Evolutionary conservation across 2,797 vertebrate species (phyloP), one percentile per base, ranked within the genome.

Genomic region (Scleropages formosus): DNA sequence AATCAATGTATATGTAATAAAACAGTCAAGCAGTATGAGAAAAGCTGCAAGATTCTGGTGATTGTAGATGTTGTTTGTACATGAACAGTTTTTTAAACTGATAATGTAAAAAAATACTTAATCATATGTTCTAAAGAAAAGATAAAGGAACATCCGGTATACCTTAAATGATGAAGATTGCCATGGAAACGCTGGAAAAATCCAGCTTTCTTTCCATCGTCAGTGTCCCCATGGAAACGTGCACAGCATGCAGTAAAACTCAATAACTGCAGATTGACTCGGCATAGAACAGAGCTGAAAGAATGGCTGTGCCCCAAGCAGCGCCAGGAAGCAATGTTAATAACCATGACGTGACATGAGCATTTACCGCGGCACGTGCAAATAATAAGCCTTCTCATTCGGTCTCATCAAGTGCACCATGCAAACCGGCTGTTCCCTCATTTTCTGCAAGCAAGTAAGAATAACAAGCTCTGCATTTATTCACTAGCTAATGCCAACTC

Each of bases 141-240:
- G 16, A 58, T 4, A 15, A 39, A 71, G 15, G 16, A 71, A 51
- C 68, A 27, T 16, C 68, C 51, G 68, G 68, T 51, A 71, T 51
- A n/a, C 49, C 68, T 39, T 53, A 60, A 56, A 60, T 72, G 56
- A 72, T 72, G 13, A 78, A 67, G 75, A 56, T 92, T 82, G 51
- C 91, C 88, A 90, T 91, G 81, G 88, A 85, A 91, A 91, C 89
- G 81, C 80, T 72, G 79, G 78, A 85, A 83, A 79, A 85, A 87
- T 75, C 12, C 31, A 18, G 64, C 22, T 60, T 31, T 68, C 56
- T 63, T 58, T 68, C 39, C 1, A 26, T 9, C 66, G 66, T 75
- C 74, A 61, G 51, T 75, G 31, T 75, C 66, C 56, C 74, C 74
- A 75, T 75, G 66, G 74, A 68, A 67, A 75, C 22, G 7, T 8